A percentile compares a stretch with the other conserved stretches of the same genome.
Evolutionary conservation across 2,113 vertebrate genomes (phyloP).

Genomic region (Mus spicilegus): DNA sequence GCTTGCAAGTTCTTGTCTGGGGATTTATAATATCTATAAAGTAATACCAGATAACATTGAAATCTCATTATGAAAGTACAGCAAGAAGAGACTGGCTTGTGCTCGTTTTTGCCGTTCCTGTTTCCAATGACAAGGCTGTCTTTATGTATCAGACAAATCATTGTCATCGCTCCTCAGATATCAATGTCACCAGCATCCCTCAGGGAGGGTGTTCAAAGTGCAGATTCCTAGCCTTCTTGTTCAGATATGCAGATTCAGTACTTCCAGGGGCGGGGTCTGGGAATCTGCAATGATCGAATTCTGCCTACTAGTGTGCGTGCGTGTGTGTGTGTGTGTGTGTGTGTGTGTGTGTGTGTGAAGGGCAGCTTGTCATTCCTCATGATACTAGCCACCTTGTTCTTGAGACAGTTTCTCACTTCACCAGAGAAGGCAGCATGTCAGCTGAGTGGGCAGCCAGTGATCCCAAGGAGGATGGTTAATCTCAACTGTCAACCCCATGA

Average conservation of each 20-base stretch:
- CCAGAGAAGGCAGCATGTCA: neutral
- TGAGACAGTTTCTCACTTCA: neutral
- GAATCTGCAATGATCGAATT: neutral
- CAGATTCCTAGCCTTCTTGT: neutral
- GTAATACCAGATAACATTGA: neutral
- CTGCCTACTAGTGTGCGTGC: neutral
- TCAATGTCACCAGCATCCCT: neutral
- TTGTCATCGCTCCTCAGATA: neutral
- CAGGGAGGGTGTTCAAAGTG: neutral
- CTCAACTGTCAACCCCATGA: neutral
- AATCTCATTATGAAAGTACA: constrained; percentile 29
- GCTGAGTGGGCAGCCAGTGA: neutral
- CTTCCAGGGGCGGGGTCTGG: neutral
- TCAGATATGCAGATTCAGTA: neutral
- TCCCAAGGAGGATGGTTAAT: neutral
- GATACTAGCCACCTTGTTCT: neutral
- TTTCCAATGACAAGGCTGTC: neutral
- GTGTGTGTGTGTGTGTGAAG: neutral
- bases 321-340: neutral
- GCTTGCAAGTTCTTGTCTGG: neutral
- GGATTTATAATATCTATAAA: constrained; percentile 48
- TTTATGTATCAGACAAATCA: neutral
- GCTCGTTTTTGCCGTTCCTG: neutral
- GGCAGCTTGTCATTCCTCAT: neutral
- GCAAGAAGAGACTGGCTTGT: constrained; percentile 4